Conservation (phyloP, 2,888 invertebrate genomes). For the Hesperia comma region DNA sequence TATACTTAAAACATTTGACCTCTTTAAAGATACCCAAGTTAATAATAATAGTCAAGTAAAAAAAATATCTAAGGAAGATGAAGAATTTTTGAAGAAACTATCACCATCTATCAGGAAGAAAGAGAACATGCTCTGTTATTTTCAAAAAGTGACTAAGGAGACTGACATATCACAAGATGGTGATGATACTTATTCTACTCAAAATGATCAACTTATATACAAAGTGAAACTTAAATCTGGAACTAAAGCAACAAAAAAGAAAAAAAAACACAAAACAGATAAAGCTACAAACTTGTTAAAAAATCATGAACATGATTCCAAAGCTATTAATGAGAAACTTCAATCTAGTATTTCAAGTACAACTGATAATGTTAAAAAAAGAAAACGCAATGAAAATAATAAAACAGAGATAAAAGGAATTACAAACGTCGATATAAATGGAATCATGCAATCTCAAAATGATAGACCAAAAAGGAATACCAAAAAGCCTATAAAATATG, state of each 20-base stretch:
- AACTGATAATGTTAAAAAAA: slow-evolving; percentile 42
- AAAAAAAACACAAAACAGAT: slow-evolving; percentile 52
- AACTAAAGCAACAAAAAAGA: slow-evolving; percentile 58
- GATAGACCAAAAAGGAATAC: slow-evolving; percentile 66
- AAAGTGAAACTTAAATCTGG: slow-evolving; percentile 67
- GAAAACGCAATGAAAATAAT: slow-evolving; percentile 45
- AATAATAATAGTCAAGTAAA: slow-evolving; percentile 47
- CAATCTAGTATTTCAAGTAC: slow-evolving; percentile 26
- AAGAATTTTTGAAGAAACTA: slow-evolving; percentile 80
- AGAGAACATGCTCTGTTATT: slow-evolving; percentile 85
- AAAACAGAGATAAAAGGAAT: slow-evolving; percentile 32
- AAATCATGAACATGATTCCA: background rate
- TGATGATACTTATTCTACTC: slow-evolving; percentile 44
- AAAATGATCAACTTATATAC: slow-evolving; percentile 53
- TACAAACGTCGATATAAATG: slow-evolving; percentile 25
- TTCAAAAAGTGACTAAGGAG: slow-evolving; percentile 78
- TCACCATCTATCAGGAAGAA: slow-evolving; percentile 84
- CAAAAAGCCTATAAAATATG: slow-evolving; percentile 71
- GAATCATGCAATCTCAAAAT: slow-evolving; percentile 22
- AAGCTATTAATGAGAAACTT: background rate
- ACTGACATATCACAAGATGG: slow-evolving; percentile 40
- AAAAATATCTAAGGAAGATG: slow-evolving; percentile 60
- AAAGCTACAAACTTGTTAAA: background rate
- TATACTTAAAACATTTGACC: slow-evolving; percentile 24
- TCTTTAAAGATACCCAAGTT: slow-evolving; percentile 18